Conservation (phyloP, 2,888 invertebrate species). For the Trichogramma dendrolimi region DNA sequence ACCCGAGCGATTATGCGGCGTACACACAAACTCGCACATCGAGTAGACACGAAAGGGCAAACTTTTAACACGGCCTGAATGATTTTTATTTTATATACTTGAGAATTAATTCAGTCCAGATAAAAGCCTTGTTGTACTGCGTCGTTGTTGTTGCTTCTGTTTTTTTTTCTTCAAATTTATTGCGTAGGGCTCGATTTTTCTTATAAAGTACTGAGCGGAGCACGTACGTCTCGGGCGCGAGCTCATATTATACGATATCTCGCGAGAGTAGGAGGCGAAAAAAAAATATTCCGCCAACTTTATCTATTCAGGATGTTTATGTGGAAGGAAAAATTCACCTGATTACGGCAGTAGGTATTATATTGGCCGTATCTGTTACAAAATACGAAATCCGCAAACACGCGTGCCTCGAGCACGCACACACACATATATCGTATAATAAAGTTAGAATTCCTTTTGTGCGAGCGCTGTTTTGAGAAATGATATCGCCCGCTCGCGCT, state of each 20-base stretch:
- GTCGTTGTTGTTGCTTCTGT: too few species aligned
- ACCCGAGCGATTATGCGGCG: slow-evolving; percentile 1
- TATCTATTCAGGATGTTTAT: too few species aligned
- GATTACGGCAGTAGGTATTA: slow-evolving; percentile 2
- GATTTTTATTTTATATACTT: slow-evolving; percentile 15
- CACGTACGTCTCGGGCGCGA: too few species aligned
- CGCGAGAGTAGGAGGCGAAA: too few species aligned
- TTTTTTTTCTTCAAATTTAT: too few species aligned
- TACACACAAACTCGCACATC: not conserved
- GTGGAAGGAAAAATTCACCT: slow-evolving; percentile 9
- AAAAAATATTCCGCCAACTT: too few species aligned
- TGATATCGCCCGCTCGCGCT: slow-evolving; percentile 6
- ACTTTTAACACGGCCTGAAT: slow-evolving; percentile 4
- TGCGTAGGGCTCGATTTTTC: too few species aligned
- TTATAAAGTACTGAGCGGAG: too few species aligned
- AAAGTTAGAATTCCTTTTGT: slow-evolving; percentile 6
- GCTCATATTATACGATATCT: too few species aligned
- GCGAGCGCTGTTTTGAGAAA: slow-evolving; percentile 21
- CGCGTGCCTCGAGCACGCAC: not conserved
- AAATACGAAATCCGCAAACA: slow-evolving; percentile 18
- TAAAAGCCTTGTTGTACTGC: not conserved
- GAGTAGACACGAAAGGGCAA: not conserved
- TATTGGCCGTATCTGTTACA: slow-evolving; percentile 12
- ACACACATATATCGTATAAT: too few species aligned
- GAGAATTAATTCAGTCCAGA: slow-evolving; percentile 24